Evolutionary conservation across 2,113 vertebrate genomes (phyloP).

Genomic region (Acrocephalus arundinaceus): DNA sequence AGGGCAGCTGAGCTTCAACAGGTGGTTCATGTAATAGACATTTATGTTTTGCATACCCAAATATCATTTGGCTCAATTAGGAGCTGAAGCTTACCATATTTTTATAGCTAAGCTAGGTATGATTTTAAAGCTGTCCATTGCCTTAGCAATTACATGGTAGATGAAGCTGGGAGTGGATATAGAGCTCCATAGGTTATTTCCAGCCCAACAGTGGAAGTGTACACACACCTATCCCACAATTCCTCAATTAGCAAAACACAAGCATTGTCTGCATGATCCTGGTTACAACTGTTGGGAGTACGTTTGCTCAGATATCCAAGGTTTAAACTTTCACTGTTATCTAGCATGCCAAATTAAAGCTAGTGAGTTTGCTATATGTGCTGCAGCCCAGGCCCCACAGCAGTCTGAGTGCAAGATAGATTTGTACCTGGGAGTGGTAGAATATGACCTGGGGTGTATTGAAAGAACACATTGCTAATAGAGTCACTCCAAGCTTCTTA

Average conservation of each 20-base stretch:
- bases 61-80: background rate
- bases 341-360: background rate
- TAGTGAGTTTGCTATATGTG: background rate
- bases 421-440: background rate
- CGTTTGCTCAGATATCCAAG: background rate
- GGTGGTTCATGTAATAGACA: background rate
- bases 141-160: background rate
- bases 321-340: background rate
- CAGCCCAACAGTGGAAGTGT: fast-evolving
- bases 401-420: fast-evolving
- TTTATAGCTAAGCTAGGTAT: background rate
- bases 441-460: background rate
- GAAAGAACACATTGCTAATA: background rate
- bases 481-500: background rate
- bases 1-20: background rate
- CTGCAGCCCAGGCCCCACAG: background rate
- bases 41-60: background rate
- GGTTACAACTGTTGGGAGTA: fast-evolving
- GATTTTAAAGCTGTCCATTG: background rate
- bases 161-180: background rate
- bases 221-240: background rate
- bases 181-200: background rate
- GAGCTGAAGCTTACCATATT: background rate
- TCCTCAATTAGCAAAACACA: background rate
- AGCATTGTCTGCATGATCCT: background rate